Percentiles rank a stretch among this genome's conserved stretches.
Evolutionary conservation across 2,888 invertebrate species (phyloP).

Genomic region (Eumerus sabulonum): DNA sequence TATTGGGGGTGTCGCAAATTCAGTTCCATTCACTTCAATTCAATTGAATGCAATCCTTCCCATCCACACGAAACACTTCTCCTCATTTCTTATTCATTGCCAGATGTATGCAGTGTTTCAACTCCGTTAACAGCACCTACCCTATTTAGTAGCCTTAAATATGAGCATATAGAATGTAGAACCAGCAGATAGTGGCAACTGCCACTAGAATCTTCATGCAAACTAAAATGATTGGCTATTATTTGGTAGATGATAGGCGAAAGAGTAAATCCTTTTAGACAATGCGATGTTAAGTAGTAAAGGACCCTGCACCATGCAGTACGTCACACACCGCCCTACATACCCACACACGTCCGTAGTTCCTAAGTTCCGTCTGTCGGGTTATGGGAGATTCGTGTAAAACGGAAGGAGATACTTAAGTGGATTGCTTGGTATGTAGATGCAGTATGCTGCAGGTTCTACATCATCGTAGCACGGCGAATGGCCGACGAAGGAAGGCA

Average conservation of each 20-base stretch:
- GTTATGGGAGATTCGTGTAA: constrained; percentile 68
- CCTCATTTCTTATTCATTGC: constrained; percentile 54
- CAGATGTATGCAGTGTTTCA: constrained; percentile 21
- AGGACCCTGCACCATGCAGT: background rate
- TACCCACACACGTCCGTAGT: background rate
- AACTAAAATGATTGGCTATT: constrained; percentile 62
- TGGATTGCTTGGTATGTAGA: constrained; percentile 48
- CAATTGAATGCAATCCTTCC: constrained; percentile 58
- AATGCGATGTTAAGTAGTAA: constrained; percentile 1
- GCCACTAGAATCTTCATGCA: constrained; percentile 29
- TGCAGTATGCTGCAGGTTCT: constrained; percentile 16
- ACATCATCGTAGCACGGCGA: constrained; percentile 17
- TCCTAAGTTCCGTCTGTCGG: constrained; percentile 17
- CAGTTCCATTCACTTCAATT: constrained; percentile 62
- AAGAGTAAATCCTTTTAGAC: constrained; percentile 18
- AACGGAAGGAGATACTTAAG: constrained; percentile 66
- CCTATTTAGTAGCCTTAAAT: no score
- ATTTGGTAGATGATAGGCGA: constrained; percentile 16
- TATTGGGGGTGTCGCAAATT: constrained; percentile 60
- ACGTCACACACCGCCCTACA: background rate
- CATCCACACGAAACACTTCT: constrained; percentile 49
- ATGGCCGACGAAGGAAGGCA: constrained; percentile 14
- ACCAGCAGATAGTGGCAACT: constrained; percentile 2
- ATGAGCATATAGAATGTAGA: constrained; percentile 6
- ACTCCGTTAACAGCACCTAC: no score